These are phyloP conservation scores for Taeniopygia guttata DNA, from an alignment of 2,797 vertebrate genomes.

Conservation along the genomic window DNA sequence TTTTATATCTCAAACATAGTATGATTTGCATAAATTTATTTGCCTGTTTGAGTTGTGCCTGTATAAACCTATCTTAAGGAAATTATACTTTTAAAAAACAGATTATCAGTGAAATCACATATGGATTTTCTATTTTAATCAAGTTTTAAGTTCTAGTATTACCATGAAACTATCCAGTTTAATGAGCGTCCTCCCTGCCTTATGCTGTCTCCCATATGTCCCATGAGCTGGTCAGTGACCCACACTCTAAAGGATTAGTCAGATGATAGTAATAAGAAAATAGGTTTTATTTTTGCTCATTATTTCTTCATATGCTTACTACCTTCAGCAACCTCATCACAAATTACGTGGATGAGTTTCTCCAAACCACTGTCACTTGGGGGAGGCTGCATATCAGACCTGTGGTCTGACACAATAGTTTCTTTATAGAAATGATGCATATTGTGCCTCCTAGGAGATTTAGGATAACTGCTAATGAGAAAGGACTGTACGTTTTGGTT, in stretches of 20 bases:
- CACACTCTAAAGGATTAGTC: conserved; percentile 2
- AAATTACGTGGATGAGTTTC: background rate
- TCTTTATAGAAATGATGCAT: background rate
- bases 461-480: background rate
- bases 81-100: background rate
- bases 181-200: background rate
- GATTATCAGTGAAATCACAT: background rate
- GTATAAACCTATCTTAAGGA: background rate
- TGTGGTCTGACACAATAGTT: background rate
- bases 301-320: background rate
- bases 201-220: background rate
- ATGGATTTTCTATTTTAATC: background rate
- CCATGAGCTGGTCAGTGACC: background rate
- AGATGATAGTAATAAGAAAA: conserved; percentile 10
- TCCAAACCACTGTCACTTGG: background rate
- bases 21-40: background rate
- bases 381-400: background rate
- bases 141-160: background rate
- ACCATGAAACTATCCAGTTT: background rate
- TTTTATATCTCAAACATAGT: background rate
- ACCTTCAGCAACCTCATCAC: background rate
- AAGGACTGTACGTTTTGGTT: background rate
- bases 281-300: conserved; percentile 7
- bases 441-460: background rate
- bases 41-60: background rate